Evolutionary conservation across 2,888 invertebrate genomes (phyloP).

Genomic region (Lampropteryx suffumata): DNA sequence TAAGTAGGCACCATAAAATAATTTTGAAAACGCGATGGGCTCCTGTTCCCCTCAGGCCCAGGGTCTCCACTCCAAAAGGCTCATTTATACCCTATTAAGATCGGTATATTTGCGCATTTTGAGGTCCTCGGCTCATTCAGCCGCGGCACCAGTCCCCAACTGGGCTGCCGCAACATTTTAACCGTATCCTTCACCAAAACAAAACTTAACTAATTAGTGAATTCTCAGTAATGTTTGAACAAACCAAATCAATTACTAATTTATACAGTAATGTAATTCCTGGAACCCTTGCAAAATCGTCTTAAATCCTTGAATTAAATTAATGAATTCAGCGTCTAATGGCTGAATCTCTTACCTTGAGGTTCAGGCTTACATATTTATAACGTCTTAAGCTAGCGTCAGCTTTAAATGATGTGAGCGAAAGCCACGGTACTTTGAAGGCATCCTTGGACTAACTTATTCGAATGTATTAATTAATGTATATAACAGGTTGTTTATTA

Average conservation of each 20-base stretch:
- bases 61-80: too few species aligned
- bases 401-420: background rate
- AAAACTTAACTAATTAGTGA: background rate
- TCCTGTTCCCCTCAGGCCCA: too few species aligned
- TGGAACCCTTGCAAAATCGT: background rate
- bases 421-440: background rate
- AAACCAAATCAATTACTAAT: background rate
- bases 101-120: too few species aligned
- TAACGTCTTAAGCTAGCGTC: constrained; percentile 16
- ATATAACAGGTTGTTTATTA: too few species aligned
- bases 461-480: too few species aligned
- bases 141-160: too few species aligned
- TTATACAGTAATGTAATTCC: constrained; percentile 11
- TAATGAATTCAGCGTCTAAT: constrained; percentile 21
- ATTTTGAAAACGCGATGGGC: too few species aligned
- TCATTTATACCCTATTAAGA: too few species aligned
- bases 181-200: background rate
- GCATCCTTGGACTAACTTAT: too few species aligned
- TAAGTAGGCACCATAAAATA: too few species aligned
- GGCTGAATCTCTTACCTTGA: constrained; percentile 16
- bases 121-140: too few species aligned
- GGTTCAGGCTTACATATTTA: constrained; percentile 22
- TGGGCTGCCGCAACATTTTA: too few species aligned
- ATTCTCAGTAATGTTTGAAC: background rate
- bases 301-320: constrained; percentile 4